Evolutionary conservation across 1,140 invertebrate species (phyloP), one percentile per base, ranked within the genome.

Genomic region (Eumaeus atala): DNA sequence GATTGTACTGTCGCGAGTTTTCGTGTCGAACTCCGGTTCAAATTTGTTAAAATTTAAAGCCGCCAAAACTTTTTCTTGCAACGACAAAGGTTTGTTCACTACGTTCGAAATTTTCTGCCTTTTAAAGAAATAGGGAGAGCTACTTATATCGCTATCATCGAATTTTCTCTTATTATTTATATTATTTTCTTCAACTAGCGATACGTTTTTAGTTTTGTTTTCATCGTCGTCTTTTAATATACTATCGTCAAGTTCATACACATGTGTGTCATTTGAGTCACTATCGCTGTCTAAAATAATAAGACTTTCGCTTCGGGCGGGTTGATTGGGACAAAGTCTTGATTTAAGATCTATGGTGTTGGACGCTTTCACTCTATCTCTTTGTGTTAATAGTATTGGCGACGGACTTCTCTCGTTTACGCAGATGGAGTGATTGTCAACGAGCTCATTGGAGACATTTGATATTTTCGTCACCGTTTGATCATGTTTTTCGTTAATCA

Each of bases 91-190:
- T 65, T 72, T 68, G n/a, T 51, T 40, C 9, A 9, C 21, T 51
- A 51, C 52, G 9, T 62, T 56, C 3, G 67, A 60, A 47, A 73
- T n/a, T 70, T 87, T 81, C 61, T 34, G 74, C 54, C 70, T 75
- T 44, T 85, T 86, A 64, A 54, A 77, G 58, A 81, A 87, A 70
- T 75, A 84, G 37, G 76, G 81, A 1, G 74, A 86, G 36, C 64
- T 55, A 21, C 59, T 60, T 50, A 62, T 62, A 54, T 75, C 67
- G 3, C 71, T 65, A 8, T 64, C 56, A 35, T 61, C 61, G 16
- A 72, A 53, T 70, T 84, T 86, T 61, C 77, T 70, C 62, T 83
- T 84, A 54, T 51, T 56, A n/a, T 35, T 44, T 44, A 14, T 9
- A 17, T 7, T 44, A 14, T 44, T 17, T 44, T 44, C 17, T 44